These are phyloP conservation scores for Circaetus gallicus DNA, from an alignment of 2,113 vertebrate genomes.

Conservation along the genomic window DNA sequence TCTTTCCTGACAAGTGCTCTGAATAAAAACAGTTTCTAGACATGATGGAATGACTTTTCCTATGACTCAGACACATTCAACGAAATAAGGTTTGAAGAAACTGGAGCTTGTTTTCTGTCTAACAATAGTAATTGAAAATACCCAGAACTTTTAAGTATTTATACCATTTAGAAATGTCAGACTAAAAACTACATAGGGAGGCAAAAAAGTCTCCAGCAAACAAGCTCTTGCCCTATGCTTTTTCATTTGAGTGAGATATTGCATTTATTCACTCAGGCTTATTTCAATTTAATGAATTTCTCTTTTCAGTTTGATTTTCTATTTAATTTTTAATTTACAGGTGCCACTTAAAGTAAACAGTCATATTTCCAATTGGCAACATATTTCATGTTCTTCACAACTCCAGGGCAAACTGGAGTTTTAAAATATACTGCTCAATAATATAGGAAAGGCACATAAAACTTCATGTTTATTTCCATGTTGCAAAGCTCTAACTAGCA, in stretches of 20 bases:
- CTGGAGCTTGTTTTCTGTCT: constrained; percentile 52
- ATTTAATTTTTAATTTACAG: constrained; percentile 19
- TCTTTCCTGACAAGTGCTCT: constrained; percentile 61
- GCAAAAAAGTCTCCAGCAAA: neutral
- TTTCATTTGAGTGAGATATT: constrained; percentile 1
- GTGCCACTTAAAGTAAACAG: neutral
- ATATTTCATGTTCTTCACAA: constrained; percentile 20
- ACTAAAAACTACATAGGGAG: neutral
- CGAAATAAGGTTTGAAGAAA: constrained; percentile 61
- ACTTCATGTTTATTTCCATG: neutral
- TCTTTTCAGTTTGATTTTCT: neutral
- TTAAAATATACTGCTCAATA: constrained; percentile 3
- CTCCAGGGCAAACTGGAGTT: neutral
- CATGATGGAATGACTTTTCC: constrained; percentile 68
- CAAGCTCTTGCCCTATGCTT: neutral
- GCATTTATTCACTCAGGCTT: neutral
- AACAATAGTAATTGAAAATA: constrained; percentile 67
- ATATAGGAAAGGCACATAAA: neutral
- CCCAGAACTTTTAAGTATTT: constrained; percentile 44
- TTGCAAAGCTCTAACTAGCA: neutral
- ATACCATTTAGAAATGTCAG: neutral
- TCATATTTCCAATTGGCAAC: neutral
- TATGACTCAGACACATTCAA: constrained; percentile 64
- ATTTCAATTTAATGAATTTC: constrained; percentile 7
- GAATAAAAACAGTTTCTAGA: constrained; percentile 65